These are phyloP conservation scores for Lepidocyrtoides sp. DNA, from an alignment of 2,888 invertebrate genomes.

Conservation along the genomic window DNA sequence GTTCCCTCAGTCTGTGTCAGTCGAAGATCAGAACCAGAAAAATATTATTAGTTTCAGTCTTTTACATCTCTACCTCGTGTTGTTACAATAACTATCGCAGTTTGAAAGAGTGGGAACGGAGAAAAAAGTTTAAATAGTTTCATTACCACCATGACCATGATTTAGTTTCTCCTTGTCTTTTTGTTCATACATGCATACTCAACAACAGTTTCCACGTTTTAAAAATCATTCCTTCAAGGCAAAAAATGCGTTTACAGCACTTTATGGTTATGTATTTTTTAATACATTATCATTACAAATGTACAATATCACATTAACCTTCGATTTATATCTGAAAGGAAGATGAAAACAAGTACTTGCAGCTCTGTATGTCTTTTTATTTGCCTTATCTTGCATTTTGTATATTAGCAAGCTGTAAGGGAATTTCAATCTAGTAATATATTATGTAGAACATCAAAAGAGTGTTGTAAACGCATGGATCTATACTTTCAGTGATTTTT, in stretches of 20 bases:
- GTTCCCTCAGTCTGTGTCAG: not conserved
- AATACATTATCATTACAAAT: constrained; percentile 5
- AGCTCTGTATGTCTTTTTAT: no score
- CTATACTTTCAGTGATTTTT: not conserved
- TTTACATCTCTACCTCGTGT: not conserved
- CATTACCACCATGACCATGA: not conserved
- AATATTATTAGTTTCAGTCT: not conserved
- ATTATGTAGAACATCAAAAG: no score
- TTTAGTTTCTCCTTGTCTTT: not conserved
- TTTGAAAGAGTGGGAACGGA: no score
- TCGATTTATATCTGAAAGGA: constrained; percentile 23
- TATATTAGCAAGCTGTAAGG: no score
- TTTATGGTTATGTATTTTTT: not conserved
- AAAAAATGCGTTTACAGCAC: not conserved
- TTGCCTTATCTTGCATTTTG: no score
- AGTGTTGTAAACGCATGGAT: not conserved
- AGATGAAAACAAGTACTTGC: not conserved
- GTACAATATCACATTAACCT: not conserved
- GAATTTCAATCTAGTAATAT: no score
- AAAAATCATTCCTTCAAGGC: not conserved
- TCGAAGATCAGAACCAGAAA: not conserved
- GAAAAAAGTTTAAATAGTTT: no score
- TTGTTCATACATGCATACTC: not conserved
- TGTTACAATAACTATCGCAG: no score
- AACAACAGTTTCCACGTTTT: not conserved